These are phyloP conservation scores for Heterotis niloticus DNA, from an alignment of 2,113 vertebrate species.

Conservation along the genomic window DNA sequence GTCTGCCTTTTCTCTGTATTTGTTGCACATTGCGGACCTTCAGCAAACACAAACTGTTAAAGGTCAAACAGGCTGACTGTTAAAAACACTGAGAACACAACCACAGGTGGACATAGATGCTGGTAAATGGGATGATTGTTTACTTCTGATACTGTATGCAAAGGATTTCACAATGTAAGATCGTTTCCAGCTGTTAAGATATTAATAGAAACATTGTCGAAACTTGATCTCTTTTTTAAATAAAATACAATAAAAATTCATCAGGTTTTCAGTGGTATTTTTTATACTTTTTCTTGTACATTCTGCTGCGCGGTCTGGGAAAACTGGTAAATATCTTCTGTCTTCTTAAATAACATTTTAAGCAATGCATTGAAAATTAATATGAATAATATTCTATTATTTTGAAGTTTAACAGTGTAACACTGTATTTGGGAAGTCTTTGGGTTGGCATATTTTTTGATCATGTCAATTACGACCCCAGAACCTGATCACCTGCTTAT, in stretches of 20 bases:
- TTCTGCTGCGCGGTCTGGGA: no score
- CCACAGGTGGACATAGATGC: not conserved
- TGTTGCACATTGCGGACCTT: not conserved
- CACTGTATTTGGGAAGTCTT: no score
- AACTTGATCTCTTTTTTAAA: constrained; percentile 49
- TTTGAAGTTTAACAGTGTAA: no score
- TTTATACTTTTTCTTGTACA: no score
- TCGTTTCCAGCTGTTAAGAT: constrained; percentile 47
- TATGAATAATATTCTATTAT: no score
- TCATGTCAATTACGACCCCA: no score
- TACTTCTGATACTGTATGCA: constrained; percentile 42
- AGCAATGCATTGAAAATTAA: no score
- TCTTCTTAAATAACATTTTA: not conserved
- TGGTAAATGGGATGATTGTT: constrained; percentile 30
- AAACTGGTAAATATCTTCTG: not conserved
- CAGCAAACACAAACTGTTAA: not conserved
- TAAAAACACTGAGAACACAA: constrained; percentile 1
- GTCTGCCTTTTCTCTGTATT: not conserved
- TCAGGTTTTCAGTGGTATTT: not conserved
- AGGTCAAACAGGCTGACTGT: constrained; percentile 24
- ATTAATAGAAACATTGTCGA: constrained; percentile 36
- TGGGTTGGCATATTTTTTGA: no score
- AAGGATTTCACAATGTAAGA: constrained; percentile 27
- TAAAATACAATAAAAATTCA: constrained; percentile 41
- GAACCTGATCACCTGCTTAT: no score